Evolutionary conservation across 2,888 invertebrate genomes (phyloP).

Genomic region (Villa cingulata): DNA sequence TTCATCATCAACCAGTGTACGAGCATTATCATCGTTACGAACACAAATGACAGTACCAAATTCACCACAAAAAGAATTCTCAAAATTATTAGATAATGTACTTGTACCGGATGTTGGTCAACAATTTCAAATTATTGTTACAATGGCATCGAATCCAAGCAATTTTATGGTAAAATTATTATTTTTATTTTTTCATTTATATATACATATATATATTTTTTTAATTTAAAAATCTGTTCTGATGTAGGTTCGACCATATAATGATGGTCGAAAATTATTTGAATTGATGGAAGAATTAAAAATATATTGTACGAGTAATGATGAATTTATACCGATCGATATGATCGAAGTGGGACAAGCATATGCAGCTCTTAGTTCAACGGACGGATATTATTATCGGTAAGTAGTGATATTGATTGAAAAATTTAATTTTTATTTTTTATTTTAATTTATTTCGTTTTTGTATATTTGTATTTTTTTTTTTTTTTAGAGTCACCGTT

Average conservation of each 20-base stretch:
- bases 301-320: conserved; percentile 42
- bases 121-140: conserved; percentile 44
- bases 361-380: conserved; percentile 51
- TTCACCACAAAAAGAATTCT: conserved; percentile 19
- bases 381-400: conserved; percentile 64
- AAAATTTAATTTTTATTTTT: background rate
- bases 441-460: background rate
- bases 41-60: conserved; percentile 18
- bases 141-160: conserved; percentile 60
- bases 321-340: conserved; percentile 38
- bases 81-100: conserved; percentile 4
- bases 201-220: too few species aligned
- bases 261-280: conserved; percentile 35
- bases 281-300: conserved; percentile 55
- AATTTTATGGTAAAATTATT: conserved; percentile 26
- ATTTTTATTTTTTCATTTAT: background rate
- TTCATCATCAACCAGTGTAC: background rate
- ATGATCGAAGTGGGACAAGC: conserved; percentile 45
- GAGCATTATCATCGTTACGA: background rate
- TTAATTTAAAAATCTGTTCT: background rate
- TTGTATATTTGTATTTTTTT: background rate
- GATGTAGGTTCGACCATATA: conserved; percentile 40
- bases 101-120: conserved; percentile 19
- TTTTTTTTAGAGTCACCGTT: conserved; percentile 39
- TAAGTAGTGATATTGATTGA: conserved; percentile 27